These are phyloP conservation scores for Mimas tiliae DNA, from an alignment of 2,888 invertebrate species.

Conservation along the genomic window DNA sequence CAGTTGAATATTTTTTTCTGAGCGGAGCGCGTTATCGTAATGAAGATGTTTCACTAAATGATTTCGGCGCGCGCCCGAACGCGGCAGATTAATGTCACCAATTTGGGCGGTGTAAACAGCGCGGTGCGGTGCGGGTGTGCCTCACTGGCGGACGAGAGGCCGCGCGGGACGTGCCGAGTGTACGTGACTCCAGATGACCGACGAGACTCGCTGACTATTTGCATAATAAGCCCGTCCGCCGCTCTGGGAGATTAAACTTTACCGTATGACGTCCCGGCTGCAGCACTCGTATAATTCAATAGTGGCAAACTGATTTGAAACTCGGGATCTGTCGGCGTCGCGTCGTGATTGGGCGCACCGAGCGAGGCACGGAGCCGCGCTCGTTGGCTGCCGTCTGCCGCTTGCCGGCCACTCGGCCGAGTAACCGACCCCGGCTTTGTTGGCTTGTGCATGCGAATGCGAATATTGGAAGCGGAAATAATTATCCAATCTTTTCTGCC, in stretches of 20 bases:
- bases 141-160: constrained; percentile 28
- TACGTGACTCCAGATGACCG: constrained; percentile 76
- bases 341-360: constrained; percentile 70
- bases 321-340: constrained; percentile 51
- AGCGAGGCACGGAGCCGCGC: constrained; percentile 54
- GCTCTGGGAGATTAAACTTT: constrained; percentile 81
- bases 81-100: constrained; percentile 31
- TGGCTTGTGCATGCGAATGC: constrained; percentile 50
- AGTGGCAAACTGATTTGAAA: constrained; percentile 80
- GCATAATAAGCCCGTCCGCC: constrained; percentile 80
- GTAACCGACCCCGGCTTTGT: constrained; percentile 61
- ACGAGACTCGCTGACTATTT: constrained; percentile 71
- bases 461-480: constrained; percentile 63
- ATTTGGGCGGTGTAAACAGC: constrained; percentile 29
- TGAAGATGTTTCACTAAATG: constrained; percentile 54
- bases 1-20: constrained; percentile 77
- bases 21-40: constrained; percentile 61
- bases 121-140: constrained; percentile 21
- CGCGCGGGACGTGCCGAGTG: constrained; percentile 48
- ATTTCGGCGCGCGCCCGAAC: constrained; percentile 32
- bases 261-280: constrained; percentile 78
- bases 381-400: constrained; percentile 53
- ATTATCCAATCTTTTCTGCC: constrained; percentile 60
- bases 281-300: constrained; percentile 81
- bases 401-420: constrained; percentile 42